A percentile compares a stretch with the other conserved stretches of the same genome.
These are phyloP conservation scores for Leptinotarsa peninsularis DNA, from an alignment of 2,888 invertebrate species.

Conservation along the genomic window DNA sequence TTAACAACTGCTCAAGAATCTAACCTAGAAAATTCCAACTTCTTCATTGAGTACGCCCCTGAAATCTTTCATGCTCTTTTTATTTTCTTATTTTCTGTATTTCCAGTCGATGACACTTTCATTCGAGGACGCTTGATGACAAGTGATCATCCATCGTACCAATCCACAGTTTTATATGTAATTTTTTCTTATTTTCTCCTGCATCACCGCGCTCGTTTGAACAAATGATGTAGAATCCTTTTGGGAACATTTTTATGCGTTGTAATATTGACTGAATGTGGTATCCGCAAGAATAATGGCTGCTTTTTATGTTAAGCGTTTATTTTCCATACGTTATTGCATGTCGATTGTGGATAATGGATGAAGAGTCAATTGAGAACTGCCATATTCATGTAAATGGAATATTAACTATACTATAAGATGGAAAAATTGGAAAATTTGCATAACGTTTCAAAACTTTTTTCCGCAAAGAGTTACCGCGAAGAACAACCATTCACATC, in stretches of 20 bases:
- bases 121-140: slow-evolving; percentile 39
- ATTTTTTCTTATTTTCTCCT: slow-evolving; percentile 42
- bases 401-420: too few species aligned
- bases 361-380: background rate
- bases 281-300: slow-evolving; percentile 17
- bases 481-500: too few species aligned
- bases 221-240: slow-evolving; percentile 32
- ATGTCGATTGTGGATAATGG: background rate
- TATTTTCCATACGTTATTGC: background rate
- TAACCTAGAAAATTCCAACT: too few species aligned
- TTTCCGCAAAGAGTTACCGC: too few species aligned
- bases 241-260: slow-evolving; percentile 36
- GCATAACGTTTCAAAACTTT: too few species aligned
- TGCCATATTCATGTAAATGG: too few species aligned
- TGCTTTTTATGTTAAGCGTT: background rate
- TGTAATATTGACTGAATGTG: slow-evolving; percentile 38
- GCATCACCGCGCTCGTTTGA: slow-evolving; percentile 28
- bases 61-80: slow-evolving; percentile 11
- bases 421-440: too few species aligned
- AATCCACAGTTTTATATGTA: slow-evolving; percentile 41
- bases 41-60: background rate
- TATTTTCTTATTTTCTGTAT: slow-evolving; percentile 34
- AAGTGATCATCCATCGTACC: slow-evolving; percentile 44
- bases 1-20: too few species aligned
- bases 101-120: slow-evolving; percentile 40